Percentiles rank a stretch among this genome's conserved stretches.
Evolutionary conservation across 1,140 invertebrate genomes (phyloP).

Genomic region (Ips nitidus): DNA sequence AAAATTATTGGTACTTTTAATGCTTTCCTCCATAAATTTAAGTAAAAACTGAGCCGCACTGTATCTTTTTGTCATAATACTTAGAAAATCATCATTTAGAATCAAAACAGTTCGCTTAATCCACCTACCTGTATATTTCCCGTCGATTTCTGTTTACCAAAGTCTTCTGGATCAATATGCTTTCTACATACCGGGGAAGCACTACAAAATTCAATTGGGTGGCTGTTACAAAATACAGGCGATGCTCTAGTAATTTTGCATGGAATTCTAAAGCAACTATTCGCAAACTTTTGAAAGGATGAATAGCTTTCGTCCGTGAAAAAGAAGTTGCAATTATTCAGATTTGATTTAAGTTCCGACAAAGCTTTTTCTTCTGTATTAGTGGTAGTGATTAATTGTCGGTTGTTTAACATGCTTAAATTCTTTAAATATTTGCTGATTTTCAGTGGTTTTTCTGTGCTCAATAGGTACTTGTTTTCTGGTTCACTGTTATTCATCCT

Average conservation of each 20-base stretch:
- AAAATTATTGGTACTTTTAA: too few species aligned
- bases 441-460: background rate
- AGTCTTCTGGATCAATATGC: conserved; percentile 43
- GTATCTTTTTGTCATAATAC: too few species aligned
- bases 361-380: background rate
- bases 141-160: background rate
- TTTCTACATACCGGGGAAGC: conserved; percentile 45
- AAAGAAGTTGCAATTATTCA: background rate
- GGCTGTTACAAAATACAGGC: conserved; percentile 1
- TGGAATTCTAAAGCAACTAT: conserved; percentile 20
- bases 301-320: conserved; percentile 16
- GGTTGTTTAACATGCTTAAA: background rate
- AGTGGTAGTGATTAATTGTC: too few species aligned
- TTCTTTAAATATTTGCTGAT: conserved; percentile 28
- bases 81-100: too few species aligned
- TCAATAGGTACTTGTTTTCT: too few species aligned
- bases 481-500: too few species aligned
- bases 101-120: too few species aligned
- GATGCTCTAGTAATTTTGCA: conserved; percentile 23
- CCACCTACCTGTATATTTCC: background rate
- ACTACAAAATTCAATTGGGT: background rate
- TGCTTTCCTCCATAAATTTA: too few species aligned
- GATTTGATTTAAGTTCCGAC: background rate
- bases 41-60: too few species aligned
- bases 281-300: conserved; percentile 22